Evolutionary conservation across 2,888 invertebrate species (phyloP).

Genomic region (Sinopyrophorus schimmeli): DNA sequence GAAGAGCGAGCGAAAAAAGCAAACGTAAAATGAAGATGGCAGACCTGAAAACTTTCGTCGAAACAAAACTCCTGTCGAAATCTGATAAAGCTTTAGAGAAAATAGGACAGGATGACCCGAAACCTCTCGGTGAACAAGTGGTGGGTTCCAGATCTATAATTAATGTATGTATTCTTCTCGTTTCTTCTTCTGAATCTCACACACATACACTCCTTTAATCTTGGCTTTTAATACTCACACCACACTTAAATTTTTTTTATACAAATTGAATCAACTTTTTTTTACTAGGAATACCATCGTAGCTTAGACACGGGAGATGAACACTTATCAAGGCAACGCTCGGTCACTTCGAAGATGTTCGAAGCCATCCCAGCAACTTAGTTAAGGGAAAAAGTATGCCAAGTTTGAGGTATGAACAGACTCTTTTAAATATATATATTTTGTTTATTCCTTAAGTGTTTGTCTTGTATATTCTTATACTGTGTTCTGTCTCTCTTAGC

Average conservation of each 20-base stretch:
- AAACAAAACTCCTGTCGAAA: conserved; percentile 87
- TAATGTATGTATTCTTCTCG: conserved; percentile 48
- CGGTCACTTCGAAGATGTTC: conserved; percentile 65
- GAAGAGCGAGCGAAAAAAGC: conserved; percentile 79
- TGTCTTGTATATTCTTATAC: conserved; percentile 52
- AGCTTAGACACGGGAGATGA: conserved; percentile 81
- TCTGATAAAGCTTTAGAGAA: conserved; percentile 90
- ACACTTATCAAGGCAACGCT: conserved; percentile 71
- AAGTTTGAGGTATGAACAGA: conserved; percentile 74
- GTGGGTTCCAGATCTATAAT: conserved; percentile 60
- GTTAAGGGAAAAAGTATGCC: conserved; percentile 97
- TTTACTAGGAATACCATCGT: conserved; percentile 74
- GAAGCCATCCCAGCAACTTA: conserved; percentile 65
- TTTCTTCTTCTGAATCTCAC: too few species aligned
- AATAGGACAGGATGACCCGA: conserved; percentile 78
- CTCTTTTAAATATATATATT: neutral
- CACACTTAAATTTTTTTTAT: too few species aligned
- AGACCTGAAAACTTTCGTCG: conserved; percentile 88
- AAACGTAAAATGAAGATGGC: conserved; percentile 90
- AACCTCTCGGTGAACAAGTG: conserved; percentile 61
- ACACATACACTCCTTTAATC: too few species aligned
- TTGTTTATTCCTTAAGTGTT: too few species aligned
- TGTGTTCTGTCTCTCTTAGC: conserved; percentile 60
- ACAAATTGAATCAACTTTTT: too few species aligned
- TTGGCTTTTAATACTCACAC: too few species aligned